A percentile compares a stretch with the other conserved stretches of the same genome.
phyloP scores from a whole-genome alignment of 1,140 invertebrate genomes.

The Sminthurinus signatus region DNA sequence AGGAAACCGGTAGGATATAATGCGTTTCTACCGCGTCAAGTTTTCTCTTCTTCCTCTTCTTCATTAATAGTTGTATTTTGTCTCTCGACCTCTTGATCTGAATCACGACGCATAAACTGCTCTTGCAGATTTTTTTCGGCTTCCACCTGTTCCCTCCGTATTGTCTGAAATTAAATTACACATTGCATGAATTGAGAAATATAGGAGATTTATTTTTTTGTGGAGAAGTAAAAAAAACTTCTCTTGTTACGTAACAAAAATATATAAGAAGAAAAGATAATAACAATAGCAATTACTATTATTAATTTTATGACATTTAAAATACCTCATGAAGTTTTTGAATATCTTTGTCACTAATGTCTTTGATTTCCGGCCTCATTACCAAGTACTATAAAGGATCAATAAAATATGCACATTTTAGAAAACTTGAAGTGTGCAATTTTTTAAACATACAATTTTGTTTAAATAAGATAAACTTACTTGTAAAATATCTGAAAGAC shows the following conservation, averaged over 20 bases:
- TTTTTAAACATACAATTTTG: too few species aligned
- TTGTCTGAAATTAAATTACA: too few species aligned
- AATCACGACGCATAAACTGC: not conserved
- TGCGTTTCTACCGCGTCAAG: slow-evolving; percentile 2
- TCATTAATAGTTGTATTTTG: slow-evolving; percentile 39
- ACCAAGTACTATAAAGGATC: slow-evolving; percentile 35
- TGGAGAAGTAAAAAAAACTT: too few species aligned
- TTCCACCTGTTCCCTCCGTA: slow-evolving; percentile 18
- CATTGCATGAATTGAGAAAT: too few species aligned
- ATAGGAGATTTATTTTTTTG: too few species aligned
- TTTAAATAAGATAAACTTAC: slow-evolving; percentile 39
- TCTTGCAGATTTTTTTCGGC: slow-evolving; percentile 2
- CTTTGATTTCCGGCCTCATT: slow-evolving; percentile 40
- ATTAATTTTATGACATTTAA: too few species aligned
- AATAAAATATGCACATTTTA: not conserved
- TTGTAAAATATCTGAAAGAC: slow-evolving; percentile 58
- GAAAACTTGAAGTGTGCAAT: not conserved
- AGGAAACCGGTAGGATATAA: not conserved
- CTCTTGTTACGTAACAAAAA: too few species aligned
- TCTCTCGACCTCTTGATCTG: slow-evolving; percentile 12
- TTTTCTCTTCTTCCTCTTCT: slow-evolving; percentile 33
- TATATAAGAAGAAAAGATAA: too few species aligned
- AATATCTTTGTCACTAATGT: slow-evolving; percentile 19
- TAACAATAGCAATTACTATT: too few species aligned
- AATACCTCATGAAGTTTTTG: too few species aligned